Percentiles rank a stretch among this genome's conserved stretches.
These are phyloP conservation scores for Chelmon rostratus DNA, from an alignment of 2,797 vertebrate species.

Conservation along the genomic window DNA sequence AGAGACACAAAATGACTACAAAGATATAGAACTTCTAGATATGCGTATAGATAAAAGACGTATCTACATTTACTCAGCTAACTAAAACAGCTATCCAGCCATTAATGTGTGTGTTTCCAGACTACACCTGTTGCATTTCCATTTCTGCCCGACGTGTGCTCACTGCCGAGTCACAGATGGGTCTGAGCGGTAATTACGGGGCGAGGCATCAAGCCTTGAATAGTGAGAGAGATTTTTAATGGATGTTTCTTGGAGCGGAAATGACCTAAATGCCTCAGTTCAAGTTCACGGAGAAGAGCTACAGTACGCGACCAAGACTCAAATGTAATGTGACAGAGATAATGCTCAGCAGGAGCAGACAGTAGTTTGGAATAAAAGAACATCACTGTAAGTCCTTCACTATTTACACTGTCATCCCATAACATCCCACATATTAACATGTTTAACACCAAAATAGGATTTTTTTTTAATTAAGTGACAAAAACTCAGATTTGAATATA, in stretches of 20 bases:
- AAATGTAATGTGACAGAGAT: conserved; percentile 27
- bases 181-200: conserved; percentile 42
- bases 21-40: not conserved
- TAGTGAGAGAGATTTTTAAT: conserved; percentile 45
- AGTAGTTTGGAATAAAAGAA: not conserved
- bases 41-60: not conserved
- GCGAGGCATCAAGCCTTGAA: conserved; percentile 24
- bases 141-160: conserved; percentile 32
- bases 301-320: conserved; percentile 18
- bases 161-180: conserved; percentile 63
- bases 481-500: conserved; percentile 11
- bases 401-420: not conserved
- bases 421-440: not conserved
- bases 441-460: no score
- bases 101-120: conserved; percentile 19
- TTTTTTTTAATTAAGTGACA: no score
- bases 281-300: not conserved
- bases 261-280: conserved; percentile 31
- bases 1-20: not conserved
- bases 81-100: conserved; percentile 9
- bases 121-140: conserved; percentile 48
- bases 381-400: not conserved
- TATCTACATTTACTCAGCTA: not conserved
- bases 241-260: conserved; percentile 37
- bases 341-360: conserved; percentile 24